Base-by-base conservation (phyloP, 2,797 vertebrate species). In the Apogon talboti region DNA sequence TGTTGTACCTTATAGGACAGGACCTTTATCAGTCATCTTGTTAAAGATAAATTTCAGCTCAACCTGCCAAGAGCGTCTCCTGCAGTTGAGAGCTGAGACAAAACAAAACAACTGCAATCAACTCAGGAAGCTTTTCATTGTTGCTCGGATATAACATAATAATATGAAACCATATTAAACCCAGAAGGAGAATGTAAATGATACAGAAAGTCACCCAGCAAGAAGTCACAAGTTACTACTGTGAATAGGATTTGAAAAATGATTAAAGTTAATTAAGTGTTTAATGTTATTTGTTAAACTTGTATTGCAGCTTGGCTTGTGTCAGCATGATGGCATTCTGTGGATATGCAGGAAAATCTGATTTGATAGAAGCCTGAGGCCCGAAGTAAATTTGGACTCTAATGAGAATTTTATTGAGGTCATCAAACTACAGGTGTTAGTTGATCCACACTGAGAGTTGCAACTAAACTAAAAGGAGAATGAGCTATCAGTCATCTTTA, bases 281-380 rank as follows among this genome's bases (percentile, higher is more conserved):
- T n/a, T 37, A 11, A 16, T 52, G 24, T 6, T 52, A 35, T 37
- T 5, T 43, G 21, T 60, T 41, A 15, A 37, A 40, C 18, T 33
- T 2, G 44, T 53, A 28, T 54, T 14, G 43, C 55, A 59, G 35
- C 8, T 33, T 72, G 38, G 21, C 28, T 10, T 1, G 1, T 54
- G 18, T 37, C 11, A 48, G 28, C 16, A 48, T 40, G 28, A 45
- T 41, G 12, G 24, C 11, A 57, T 30, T 41, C 41, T 30, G 21
- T 28, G n/a, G 6, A 3, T 43, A 43, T 35, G 8, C 18, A 30
- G 42, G 24, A 44, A 4, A 44, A 57, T 57, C 41, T 57, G 54
- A 57, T 45, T 57, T 57, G 54, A 57, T 21, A n/a, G 41, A 41
- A 57, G 54, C 54, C 44, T 46, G 46, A 52, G 45, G 40, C 48